Percentiles rank a stretch among this genome's conserved stretches.
Conservation (phyloP, 2,113 vertebrate species). For the Nannospalax galili region DNA sequence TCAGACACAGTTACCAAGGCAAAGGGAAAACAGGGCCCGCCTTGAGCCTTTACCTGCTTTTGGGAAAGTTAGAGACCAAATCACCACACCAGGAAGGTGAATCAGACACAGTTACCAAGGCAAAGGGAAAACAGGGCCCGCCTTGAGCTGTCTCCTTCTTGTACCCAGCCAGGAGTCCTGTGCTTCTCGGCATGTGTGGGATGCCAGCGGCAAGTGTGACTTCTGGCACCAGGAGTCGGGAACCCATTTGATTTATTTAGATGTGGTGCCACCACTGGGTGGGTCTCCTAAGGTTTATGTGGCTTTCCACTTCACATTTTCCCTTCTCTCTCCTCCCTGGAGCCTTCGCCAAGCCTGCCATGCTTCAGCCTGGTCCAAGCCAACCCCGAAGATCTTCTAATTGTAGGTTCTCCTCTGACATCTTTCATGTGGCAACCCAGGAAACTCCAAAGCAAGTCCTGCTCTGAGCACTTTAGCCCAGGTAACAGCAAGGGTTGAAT, state of each 20-base stretch:
- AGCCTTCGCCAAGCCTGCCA: constrained; percentile 82
- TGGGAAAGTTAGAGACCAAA: neutral
- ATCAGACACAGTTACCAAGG: neutral
- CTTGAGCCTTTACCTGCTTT: constrained; percentile 45
- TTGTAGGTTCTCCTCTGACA: constrained; percentile 77
- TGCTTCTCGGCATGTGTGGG: neutral
- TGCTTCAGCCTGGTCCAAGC: constrained; percentile 71
- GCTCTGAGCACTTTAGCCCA: constrained; percentile 15
- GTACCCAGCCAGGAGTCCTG: neutral
- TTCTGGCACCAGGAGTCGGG: constrained; percentile 66
- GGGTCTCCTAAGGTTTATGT: constrained; percentile 85
- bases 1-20: neutral
- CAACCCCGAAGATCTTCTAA: constrained; percentile 80
- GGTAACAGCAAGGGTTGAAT: constrained; percentile 38
- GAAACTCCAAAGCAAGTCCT: constrained; percentile 48
- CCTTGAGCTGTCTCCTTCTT: constrained; percentile 27
- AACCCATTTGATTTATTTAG: constrained; percentile 81
- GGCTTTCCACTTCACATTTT: constrained; percentile 86
- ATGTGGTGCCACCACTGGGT: constrained; percentile 82
- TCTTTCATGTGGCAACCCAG: constrained; percentile 68
- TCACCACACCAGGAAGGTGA: neutral
- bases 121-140: neutral
- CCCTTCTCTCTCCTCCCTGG: constrained; percentile 75
- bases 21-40: neutral
- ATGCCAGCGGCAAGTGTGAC: constrained; percentile 71